A percentile compares a stretch with the other conserved stretches of the same genome.
These are phyloP conservation scores for Boloria selene DNA, from an alignment of 2,888 invertebrate genomes.

Conservation along the genomic window DNA sequence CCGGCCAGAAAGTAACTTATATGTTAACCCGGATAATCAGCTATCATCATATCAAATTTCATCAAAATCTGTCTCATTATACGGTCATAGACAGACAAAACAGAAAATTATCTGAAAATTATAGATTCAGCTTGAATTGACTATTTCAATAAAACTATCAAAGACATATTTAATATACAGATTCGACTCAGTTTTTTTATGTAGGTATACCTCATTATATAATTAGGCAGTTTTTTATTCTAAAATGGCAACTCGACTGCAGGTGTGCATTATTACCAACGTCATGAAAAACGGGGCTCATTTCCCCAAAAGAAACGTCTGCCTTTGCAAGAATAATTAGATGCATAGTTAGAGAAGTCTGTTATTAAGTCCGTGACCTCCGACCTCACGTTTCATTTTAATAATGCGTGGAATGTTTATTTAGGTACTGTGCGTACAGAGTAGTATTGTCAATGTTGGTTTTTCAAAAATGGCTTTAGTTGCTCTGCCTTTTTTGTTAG, in stretches of 20 bases:
- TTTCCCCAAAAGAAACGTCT: slow-evolving; percentile 22
- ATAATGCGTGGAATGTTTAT: slow-evolving; percentile 28
- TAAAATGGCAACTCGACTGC: not conserved
- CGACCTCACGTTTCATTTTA: slow-evolving; percentile 24
- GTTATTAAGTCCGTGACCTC: slow-evolving; percentile 38
- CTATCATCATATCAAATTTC: no score
- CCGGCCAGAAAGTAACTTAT: no score
- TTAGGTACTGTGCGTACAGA: slow-evolving; percentile 20
- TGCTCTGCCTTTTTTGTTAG: not conserved
- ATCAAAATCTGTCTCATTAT: no score
- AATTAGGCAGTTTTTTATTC: slow-evolving; percentile 4
- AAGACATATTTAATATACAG: no score
- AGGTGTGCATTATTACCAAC: slow-evolving; percentile 14
- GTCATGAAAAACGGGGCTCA: not conserved
- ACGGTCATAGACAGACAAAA: no score
- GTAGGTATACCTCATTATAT: not conserved
- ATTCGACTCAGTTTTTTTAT: no score
- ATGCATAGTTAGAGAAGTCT: slow-evolving; percentile 46
- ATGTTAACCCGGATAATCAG: no score
- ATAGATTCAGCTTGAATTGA: no score
- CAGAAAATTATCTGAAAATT: no score
- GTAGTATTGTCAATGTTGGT: slow-evolving; percentile 24
- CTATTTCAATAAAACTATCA: no score
- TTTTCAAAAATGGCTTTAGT: slow-evolving; percentile 5
- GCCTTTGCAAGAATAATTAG: slow-evolving; percentile 38